phyloP scores from a whole-genome alignment of 2,113 vertebrate species.

The Tursiops truncatus region DNA sequence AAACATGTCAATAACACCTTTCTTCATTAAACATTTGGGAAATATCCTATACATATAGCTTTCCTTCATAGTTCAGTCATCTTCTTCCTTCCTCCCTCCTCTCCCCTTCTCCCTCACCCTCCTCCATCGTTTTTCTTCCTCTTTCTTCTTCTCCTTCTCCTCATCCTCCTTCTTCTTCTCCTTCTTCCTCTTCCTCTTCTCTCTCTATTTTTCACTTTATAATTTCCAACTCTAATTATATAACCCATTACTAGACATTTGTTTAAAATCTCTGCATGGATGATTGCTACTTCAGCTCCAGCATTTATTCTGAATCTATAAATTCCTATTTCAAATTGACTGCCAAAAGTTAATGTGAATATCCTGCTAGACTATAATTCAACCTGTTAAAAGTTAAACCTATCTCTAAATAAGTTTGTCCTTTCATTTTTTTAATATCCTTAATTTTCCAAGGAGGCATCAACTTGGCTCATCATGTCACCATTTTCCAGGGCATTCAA shows the following conservation, averaged over 20 bases:
- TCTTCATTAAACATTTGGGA: neutral
- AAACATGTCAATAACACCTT: neutral
- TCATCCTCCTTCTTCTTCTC: neutral
- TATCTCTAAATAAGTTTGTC: neutral
- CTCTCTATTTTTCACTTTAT: neutral
- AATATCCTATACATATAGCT: neutral
- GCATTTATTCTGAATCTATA: neutral
- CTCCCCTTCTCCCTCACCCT: fast-evolving
- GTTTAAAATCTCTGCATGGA: neutral
- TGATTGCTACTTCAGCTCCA: neutral
- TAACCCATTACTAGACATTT: neutral
- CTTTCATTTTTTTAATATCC: neutral
- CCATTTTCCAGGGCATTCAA: neutral
- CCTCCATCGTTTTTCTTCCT: neutral
- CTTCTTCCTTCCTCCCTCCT: neutral
- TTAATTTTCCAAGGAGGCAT: neutral
- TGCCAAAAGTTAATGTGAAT: neutral
- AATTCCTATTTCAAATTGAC: neutral
- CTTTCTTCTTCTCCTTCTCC: neutral
- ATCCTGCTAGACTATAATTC: neutral
- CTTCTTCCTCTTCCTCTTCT: neutral
- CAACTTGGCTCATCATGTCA: neutral
- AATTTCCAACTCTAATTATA: neutral
- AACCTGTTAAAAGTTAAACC: neutral
- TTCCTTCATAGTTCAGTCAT: neutral